These are phyloP conservation scores for Formica exsecta DNA, from an alignment of 1,140 invertebrate genomes.

Conservation along the genomic window DNA sequence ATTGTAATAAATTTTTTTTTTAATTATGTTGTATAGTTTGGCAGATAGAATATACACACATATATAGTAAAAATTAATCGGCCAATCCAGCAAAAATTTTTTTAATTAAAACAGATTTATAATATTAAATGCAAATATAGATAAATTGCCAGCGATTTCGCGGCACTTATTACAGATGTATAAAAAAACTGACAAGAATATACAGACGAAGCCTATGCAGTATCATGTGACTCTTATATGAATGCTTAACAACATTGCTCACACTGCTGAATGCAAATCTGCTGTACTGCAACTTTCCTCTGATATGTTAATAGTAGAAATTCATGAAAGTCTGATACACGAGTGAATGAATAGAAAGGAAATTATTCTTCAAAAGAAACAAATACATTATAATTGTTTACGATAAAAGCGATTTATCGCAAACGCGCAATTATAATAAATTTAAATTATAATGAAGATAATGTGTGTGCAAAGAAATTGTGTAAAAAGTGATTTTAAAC, in stretches of 20 bases:
- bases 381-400: not conserved
- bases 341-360: slow-evolving; percentile 5
- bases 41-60: not conserved
- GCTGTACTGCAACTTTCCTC: slow-evolving; percentile 18
- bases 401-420: not conserved
- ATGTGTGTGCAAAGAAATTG: slow-evolving; percentile 11
- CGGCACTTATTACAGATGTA: not conserved
- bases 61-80: not conserved
- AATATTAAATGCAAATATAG: not conserved
- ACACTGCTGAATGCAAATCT: slow-evolving; percentile 17
- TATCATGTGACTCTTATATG: not conserved
- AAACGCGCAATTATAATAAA: not conserved
- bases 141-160: not conserved
- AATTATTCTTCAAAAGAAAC: slow-evolving; percentile 34
- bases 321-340: not conserved
- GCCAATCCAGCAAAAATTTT: not conserved
- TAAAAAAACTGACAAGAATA: not conserved
- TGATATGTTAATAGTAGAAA: slow-evolving; percentile 55
- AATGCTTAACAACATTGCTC: slow-evolving; percentile 16
- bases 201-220: not conserved
- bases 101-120: not conserved
- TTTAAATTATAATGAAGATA: not conserved
- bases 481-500: not conserved
- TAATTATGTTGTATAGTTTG: not conserved
- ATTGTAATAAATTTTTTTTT: not conserved